phyloP scores from a whole-genome alignment of 1,140 invertebrate species.

The Ectropis grisescens region DNA sequence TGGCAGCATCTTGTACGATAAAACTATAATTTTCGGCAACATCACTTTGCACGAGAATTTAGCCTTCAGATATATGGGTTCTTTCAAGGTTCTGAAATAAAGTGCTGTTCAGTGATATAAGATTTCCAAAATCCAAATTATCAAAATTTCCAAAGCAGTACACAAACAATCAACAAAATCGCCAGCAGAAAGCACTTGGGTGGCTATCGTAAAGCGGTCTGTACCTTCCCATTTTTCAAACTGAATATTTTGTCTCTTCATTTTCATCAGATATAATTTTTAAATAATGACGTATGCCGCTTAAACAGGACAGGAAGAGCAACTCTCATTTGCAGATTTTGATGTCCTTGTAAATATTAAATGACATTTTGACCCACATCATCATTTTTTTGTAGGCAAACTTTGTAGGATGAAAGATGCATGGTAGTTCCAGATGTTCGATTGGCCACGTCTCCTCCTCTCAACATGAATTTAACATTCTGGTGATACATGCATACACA shows the following conservation, averaged over 20 bases:
- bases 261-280: constrained; percentile 9
- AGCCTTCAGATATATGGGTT: constrained; percentile 4
- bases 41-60: constrained; percentile 10
- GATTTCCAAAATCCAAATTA: constrained; percentile 10
- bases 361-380: too few relatives aligned
- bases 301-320: not conserved
- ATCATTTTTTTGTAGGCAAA: too few relatives aligned
- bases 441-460: constrained; percentile 8
- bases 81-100: constrained; percentile 12
- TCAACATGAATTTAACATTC: constrained; percentile 17
- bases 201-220: constrained; percentile 10
- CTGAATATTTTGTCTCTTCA: constrained; percentile 12
- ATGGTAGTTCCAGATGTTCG: constrained; percentile 6
- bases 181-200: constrained; percentile 7
- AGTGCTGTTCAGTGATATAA: constrained; percentile 10
- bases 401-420: too few relatives aligned
- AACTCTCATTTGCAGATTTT: too few relatives aligned
- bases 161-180: constrained; percentile 9
- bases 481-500: constrained; percentile 12
- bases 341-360: too few relatives aligned
- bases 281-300: constrained; percentile 6
- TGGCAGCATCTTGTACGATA: constrained; percentile 5
- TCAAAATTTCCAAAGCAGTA: constrained; percentile 7
- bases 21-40: constrained; percentile 9
- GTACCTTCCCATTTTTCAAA: constrained; percentile 11